Conservation (phyloP, 2,888 invertebrate genomes). For the Torymus texanus region DNA sequence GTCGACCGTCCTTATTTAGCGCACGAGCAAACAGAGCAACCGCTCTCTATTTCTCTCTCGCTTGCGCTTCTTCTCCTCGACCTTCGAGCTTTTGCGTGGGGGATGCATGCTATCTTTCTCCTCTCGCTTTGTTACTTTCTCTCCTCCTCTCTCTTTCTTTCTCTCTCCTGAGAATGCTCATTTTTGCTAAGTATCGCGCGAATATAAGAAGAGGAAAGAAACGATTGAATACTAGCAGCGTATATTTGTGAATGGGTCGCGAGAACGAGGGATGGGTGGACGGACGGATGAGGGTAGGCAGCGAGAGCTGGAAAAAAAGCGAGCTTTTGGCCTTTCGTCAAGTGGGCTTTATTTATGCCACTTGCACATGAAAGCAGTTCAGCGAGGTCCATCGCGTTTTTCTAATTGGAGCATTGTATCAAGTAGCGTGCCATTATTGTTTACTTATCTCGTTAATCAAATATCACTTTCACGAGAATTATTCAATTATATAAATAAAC, state of each 20-base stretch:
- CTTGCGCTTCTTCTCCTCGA: constrained; percentile 63
- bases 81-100: constrained; percentile 67
- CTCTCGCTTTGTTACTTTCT: background rate
- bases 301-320: too few relatives aligned
- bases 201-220: constrained; percentile 36
- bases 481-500: too few relatives aligned
- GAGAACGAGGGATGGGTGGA: background rate
- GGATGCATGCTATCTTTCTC: background rate
- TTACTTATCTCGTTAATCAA: too few relatives aligned
- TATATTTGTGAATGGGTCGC: constrained; percentile 24
- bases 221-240: constrained; percentile 24
- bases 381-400: too few relatives aligned
- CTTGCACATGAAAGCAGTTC: too few relatives aligned
- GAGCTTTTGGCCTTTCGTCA: too few relatives aligned
- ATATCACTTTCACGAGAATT: too few relatives aligned
- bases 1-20: constrained; percentile 47
- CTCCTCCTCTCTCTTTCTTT: background rate
- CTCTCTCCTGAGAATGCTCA: constrained; percentile 7
- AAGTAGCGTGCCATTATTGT: too few relatives aligned
- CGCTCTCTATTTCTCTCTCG: constrained; percentile 63
- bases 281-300: too few relatives aligned
- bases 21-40: constrained; percentile 50
- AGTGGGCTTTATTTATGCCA: too few relatives aligned
- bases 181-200: background rate
- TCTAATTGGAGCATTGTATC: too few relatives aligned